These are phyloP conservation scores for Notamacropus eugenii DNA, from an alignment of 2,797 vertebrate species.

Conservation along the genomic window DNA sequence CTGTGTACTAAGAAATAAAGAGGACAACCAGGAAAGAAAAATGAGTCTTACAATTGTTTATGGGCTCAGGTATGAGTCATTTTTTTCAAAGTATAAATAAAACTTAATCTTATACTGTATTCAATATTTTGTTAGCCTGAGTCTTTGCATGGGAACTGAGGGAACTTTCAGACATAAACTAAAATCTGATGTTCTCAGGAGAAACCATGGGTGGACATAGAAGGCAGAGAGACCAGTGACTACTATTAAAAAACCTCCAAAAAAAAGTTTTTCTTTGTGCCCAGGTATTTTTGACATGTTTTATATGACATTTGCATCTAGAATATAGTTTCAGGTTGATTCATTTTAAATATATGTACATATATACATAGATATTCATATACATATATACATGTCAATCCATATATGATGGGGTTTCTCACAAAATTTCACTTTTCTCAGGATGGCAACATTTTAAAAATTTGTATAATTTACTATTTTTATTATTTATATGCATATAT, in stretches of 20 bases:
- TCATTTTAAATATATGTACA: background rate
- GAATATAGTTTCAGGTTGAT: background rate
- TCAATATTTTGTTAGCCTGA: background rate
- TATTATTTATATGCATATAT: too few species aligned
- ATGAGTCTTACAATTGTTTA: background rate
- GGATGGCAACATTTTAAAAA: too few species aligned
- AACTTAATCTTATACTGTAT: too few species aligned
- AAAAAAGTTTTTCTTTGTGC: background rate
- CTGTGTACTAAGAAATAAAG: background rate
- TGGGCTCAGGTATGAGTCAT: background rate
- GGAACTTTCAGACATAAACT: background rate
- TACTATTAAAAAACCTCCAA: background rate
- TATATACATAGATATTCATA: background rate
- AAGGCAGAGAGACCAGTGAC: background rate
- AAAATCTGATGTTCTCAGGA: background rate
- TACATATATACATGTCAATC: slow-evolving; percentile 53
- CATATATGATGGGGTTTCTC: slow-evolving; percentile 68
- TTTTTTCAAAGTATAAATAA: background rate
- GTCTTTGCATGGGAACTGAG: background rate
- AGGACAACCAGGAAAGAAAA: background rate
- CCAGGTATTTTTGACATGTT: background rate
- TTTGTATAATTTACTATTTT: slow-evolving; percentile 4
- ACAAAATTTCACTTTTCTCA: slow-evolving; percentile 41
- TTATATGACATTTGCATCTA: background rate
- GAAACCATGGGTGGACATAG: background rate